A percentile compares a stretch with the other conserved stretches of the same genome.
Evolutionary conservation across 2,797 vertebrate species (phyloP).

Genomic region (Cephalopachus bancanus): DNA sequence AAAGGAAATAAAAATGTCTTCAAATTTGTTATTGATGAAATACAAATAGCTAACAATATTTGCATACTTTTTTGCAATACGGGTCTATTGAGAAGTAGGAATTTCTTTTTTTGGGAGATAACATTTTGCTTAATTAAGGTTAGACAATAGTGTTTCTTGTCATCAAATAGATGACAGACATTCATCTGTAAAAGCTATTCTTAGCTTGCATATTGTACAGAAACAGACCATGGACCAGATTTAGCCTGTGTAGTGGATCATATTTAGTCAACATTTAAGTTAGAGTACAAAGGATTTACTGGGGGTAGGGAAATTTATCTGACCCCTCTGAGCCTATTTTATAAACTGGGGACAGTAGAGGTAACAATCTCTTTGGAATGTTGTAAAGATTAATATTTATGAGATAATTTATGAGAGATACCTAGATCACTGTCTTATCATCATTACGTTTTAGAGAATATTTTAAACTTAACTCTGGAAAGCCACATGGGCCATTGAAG

Average conservation of each 20-base stretch:
- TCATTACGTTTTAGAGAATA: slow-evolving; percentile 50
- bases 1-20: slow-evolving; percentile 13
- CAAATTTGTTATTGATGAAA: slow-evolving; percentile 9
- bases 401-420: not conserved
- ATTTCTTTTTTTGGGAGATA: not conserved
- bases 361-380: not conserved
- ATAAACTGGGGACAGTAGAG: not conserved
- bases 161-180: not conserved
- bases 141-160: slow-evolving; percentile 27
- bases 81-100: not conserved
- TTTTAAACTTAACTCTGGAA: slow-evolving; percentile 36
- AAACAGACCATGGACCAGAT: not conserved
- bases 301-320: not conserved
- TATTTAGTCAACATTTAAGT: not conserved
- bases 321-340: slow-evolving; percentile 18
- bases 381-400: not conserved
- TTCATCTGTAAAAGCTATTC: not conserved
- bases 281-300: slow-evolving; percentile 3
- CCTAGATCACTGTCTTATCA: not conserved
- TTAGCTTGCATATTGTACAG: not conserved
- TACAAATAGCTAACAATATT: slow-evolving; percentile 1
- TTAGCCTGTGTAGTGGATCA: slow-evolving; percentile 2
- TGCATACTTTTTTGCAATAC: not conserved
- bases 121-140: not conserved
- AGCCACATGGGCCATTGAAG: not conserved